Evolutionary conservation across 2,113 vertebrate genomes (phyloP).

Genomic region (Ictalurus punctatus): DNA sequence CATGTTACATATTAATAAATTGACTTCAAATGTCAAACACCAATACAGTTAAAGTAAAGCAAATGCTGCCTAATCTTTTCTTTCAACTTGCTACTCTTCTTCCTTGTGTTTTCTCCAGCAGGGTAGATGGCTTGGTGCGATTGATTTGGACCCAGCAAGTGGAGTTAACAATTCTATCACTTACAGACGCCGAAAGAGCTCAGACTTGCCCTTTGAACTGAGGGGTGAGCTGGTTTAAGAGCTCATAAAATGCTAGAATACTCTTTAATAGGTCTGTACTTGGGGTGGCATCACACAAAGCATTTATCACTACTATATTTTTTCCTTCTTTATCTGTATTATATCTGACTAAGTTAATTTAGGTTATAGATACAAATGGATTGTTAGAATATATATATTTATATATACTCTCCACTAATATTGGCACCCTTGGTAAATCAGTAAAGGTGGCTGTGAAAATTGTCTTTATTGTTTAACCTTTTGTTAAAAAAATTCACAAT

Average conservation of each 20-base stretch:
- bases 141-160: slow-evolving; percentile 46
- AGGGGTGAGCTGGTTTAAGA: slow-evolving; percentile 78
- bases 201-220: slow-evolving; percentile 78
- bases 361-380: background rate
- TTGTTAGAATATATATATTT: background rate
- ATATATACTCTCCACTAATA: too few species aligned
- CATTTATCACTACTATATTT: background rate
- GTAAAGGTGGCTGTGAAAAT: too few species aligned
- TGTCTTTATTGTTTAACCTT: too few species aligned
- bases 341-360: background rate
- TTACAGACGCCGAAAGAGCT: slow-evolving; percentile 49
- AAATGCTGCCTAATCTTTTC: background rate
- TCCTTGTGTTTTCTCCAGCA: slow-evolving; percentile 52
- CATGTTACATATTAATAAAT: background rate
- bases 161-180: slow-evolving; percentile 59
- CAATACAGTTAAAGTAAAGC: background rate
- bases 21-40: background rate
- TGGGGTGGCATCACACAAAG: background rate
- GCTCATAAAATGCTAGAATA: background rate
- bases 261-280: background rate
- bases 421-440: too few species aligned
- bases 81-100: background rate
- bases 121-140: slow-evolving; percentile 31
- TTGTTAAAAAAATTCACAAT: too few species aligned
- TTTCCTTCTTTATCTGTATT: background rate